Percentiles rank a stretch among this genome's conserved stretches.
Evolutionary conservation across 1,140 invertebrate genomes (phyloP).

Genomic region (Lordiphosa stackelbergi): DNA sequence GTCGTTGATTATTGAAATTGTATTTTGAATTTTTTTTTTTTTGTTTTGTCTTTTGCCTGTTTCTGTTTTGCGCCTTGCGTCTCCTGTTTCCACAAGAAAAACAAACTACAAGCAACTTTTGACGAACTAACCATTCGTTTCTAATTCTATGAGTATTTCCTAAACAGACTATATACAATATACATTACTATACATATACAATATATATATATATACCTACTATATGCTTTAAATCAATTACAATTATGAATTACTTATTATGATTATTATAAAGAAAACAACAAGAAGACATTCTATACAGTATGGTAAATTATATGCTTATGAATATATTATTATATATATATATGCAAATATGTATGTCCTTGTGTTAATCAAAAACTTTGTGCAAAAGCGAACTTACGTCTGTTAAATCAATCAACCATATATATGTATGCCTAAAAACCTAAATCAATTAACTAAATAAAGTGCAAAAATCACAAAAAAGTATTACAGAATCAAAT

Average conservation of each 20-base stretch:
- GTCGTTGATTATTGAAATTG: constrained; percentile 9
- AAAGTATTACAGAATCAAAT: constrained; percentile 34
- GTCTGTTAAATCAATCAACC: constrained; percentile 50
- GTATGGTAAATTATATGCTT: constrained; percentile 71
- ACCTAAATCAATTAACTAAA: constrained; percentile 71
- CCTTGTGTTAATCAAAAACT: constrained; percentile 39
- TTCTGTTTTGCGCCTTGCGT: constrained; percentile 15
- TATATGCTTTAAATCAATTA: constrained; percentile 74
- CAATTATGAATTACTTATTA: constrained; percentile 37
- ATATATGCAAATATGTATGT: constrained; percentile 23
- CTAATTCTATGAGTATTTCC: constrained; percentile 69
- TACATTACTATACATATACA: constrained; percentile 18
- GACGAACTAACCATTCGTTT: constrained; percentile 46
- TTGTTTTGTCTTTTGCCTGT: constrained; percentile 39
- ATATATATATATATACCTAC: constrained; percentile 25
- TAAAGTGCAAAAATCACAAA: constrained; percentile 60
- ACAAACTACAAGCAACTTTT: constrained; percentile 14
- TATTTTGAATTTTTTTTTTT: constrained; percentile 42
- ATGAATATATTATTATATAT: constrained; percentile 45
- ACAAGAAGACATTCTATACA: constrained; percentile 68
- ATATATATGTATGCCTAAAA: constrained; percentile 20
- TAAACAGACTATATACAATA: constrained; percentile 64
- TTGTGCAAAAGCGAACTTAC: constrained; percentile 40
- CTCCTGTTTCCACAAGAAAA: constrained; percentile 29
- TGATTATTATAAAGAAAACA: constrained; percentile 59